These are phyloP conservation scores for Drosophila navojoa DNA, from an alignment of 1,140 invertebrate genomes.

Conservation along the genomic window DNA sequence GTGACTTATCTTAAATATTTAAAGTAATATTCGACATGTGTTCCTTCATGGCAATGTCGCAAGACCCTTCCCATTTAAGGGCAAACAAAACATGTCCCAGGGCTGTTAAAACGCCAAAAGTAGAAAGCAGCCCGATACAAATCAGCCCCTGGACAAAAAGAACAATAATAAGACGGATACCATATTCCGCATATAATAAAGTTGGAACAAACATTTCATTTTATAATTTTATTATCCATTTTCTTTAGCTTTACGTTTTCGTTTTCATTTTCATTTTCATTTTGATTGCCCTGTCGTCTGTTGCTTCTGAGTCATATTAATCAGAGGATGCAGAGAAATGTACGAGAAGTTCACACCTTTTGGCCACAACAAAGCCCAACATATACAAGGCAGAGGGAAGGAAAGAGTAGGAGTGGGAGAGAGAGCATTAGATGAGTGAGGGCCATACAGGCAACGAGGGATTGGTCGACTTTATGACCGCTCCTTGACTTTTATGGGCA, in stretches of 20 bases:
- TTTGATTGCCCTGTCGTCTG: slow-evolving; percentile 53
- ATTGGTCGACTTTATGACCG: slow-evolving; percentile 62
- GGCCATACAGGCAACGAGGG: slow-evolving; percentile 26
- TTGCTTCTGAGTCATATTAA: slow-evolving; percentile 48
- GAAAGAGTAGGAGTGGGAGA: not conserved
- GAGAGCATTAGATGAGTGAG: not conserved
- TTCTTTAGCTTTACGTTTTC: slow-evolving; percentile 49
- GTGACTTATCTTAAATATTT: not conserved
- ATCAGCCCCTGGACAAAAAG: slow-evolving; percentile 10
- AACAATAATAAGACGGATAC: slow-evolving; percentile 19
- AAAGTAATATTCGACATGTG: not conserved
- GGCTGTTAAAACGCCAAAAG: slow-evolving; percentile 13
- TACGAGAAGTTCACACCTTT: slow-evolving; percentile 72
- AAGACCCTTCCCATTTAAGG: not conserved
- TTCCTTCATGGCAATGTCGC: too few relatives aligned
- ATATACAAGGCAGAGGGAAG: not conserved
- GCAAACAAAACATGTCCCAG: slow-evolving; percentile 10
- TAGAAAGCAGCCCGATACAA: slow-evolving; percentile 12
- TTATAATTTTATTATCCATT: slow-evolving; percentile 75
- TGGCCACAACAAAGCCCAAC: slow-evolving; percentile 64
- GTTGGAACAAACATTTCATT: slow-evolving; percentile 68
- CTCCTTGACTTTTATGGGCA: slow-evolving; percentile 68
- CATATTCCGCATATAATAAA: slow-evolving; percentile 56
- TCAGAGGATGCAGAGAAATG: slow-evolving; percentile 53
- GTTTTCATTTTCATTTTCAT: slow-evolving; percentile 53